Evolutionary conservation across 2,113 vertebrate genomes (phyloP), one percentile per base, ranked within the genome.

Genomic region (Thamnaconus septentrionalis): DNA sequence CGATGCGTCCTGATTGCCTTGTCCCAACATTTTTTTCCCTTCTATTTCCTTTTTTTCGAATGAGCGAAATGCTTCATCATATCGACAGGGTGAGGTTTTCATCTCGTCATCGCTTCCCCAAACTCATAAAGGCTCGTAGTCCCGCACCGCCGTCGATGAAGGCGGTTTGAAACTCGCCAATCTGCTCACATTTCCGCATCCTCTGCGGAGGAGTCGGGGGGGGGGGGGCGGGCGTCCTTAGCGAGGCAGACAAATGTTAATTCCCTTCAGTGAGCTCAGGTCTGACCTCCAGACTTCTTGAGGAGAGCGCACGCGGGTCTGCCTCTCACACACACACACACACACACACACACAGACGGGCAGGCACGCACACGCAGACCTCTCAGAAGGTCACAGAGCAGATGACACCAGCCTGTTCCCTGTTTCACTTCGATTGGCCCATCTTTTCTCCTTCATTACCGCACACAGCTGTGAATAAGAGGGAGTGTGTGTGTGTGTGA

Each of bases 381-480:
- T 84, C 90, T 87, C 82, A 76, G 86, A 94, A 95, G 93, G 92
- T 94, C 91, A 92, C 45, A 66, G 79, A 82, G 80, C 56, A 75
- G 80, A 78, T 84, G 86, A 80, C 84, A 87, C 86, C 83, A 87
- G 85, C 85, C 74, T 80, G 85, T 88, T 85, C 75, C 82, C 86
- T 80, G 83, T 81, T 86, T 90, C 80, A 64, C 59, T 87, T 75
- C 88, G 75, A 90, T 90, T 92, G 87, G 82, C 85, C 92, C 80
- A 87, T 90, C 92, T 92, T 87, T 88, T 86, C 88, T 90, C 89
- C 90, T 91, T 89, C 82, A 90, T 92, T 94, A 91, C 90, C 72
- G 74, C 82, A 82, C 89, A 91, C 89, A 90, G 91, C 92, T 93
- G 93, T 91, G 83, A 93, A 93, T 94, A 94, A 90, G 91, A 91